phyloP scores from a whole-genome alignment of 1,140 invertebrate species.

The Pseudomyrmex cubaensis region DNA sequence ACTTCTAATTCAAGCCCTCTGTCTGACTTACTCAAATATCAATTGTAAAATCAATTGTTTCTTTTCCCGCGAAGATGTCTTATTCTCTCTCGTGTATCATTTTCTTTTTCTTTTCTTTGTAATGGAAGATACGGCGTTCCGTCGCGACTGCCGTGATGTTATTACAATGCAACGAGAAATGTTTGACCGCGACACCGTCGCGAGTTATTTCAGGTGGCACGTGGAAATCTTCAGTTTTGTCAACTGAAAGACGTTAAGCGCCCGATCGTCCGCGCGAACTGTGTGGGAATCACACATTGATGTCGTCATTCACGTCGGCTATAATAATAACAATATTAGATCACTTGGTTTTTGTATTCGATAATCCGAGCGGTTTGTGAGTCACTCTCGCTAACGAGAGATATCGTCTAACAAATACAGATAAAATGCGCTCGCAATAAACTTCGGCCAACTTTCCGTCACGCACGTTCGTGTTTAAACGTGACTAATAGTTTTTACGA shows the following conservation, averaged over 20 bases:
- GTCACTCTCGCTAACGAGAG: constrained; percentile 8
- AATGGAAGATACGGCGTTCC: constrained; percentile 70
- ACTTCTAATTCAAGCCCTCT: no score
- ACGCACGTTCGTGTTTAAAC: neutral
- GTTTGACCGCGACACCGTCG: constrained; percentile 77
- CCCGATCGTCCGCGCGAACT: constrained; percentile 63
- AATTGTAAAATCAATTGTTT: constrained; percentile 77
- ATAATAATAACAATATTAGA: constrained; percentile 9
- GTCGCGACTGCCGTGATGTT: constrained; percentile 76
- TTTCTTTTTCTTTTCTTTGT: no score
- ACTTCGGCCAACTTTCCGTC: neutral
- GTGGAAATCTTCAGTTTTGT: constrained; percentile 75
- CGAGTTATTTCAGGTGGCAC: constrained; percentile 81
- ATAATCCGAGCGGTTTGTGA: constrained; percentile 5
- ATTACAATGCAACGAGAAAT: constrained; percentile 75
- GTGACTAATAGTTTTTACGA: no score
- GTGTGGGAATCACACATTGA: constrained; percentile 61
- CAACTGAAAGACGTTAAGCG: constrained; percentile 67
- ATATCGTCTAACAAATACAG: constrained; percentile 10
- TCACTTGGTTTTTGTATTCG: neutral
- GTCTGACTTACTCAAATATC: neutral
- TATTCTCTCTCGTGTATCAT: no score
- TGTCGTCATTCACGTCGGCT: neutral
- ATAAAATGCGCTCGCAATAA: neutral
- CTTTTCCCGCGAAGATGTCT: constrained; percentile 4